These are phyloP conservation scores for Clinocottus analis DNA, from an alignment of 2,113 vertebrate genomes.

Conservation along the genomic window DNA sequence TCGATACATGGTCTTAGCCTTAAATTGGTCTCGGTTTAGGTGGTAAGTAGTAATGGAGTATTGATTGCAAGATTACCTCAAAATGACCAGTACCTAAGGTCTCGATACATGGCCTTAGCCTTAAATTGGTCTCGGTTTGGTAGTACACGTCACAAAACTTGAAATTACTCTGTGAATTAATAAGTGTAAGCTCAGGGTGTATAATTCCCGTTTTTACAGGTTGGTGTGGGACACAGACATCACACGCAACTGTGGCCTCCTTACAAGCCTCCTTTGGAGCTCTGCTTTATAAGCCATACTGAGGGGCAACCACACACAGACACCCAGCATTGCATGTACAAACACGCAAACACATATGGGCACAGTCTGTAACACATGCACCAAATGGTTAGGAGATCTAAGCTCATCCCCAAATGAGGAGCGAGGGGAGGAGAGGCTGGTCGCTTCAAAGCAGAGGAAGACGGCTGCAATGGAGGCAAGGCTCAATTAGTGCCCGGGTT, in stretches of 20 bases:
- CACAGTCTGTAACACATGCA: neutral
- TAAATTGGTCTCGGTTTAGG: too few relatives aligned
- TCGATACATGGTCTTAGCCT: too few relatives aligned
- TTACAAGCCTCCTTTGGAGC: constrained; percentile 33
- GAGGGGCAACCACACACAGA: neutral
- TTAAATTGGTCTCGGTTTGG: too few relatives aligned
- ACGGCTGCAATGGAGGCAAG: constrained; percentile 23
- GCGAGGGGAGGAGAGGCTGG: constrained; percentile 47
- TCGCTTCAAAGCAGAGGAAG: constrained; percentile 50
- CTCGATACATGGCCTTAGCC: too few relatives aligned
- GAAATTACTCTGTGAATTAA: neutral
- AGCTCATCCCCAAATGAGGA: constrained; percentile 51
- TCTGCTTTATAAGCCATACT: constrained; percentile 6
- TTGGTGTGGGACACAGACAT: constrained; percentile 24
- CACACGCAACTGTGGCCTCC: constrained; percentile 43
- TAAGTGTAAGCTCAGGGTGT: constrained; percentile 4
- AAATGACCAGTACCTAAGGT: neutral
- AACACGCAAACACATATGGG: constrained; percentile 13
- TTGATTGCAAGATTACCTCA: neutral
- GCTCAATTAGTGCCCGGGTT: constrained; percentile 54
- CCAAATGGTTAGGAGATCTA: constrained; percentile 6
- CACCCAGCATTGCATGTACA: neutral
- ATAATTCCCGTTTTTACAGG: neutral
- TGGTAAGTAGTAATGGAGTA: too few relatives aligned
- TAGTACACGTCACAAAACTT: neutral